A percentile compares a stretch with the other conserved stretches of the same genome.
phyloP scores from a whole-genome alignment of 2,888 invertebrate genomes.

The Synanthedon tipuliformis region DNA sequence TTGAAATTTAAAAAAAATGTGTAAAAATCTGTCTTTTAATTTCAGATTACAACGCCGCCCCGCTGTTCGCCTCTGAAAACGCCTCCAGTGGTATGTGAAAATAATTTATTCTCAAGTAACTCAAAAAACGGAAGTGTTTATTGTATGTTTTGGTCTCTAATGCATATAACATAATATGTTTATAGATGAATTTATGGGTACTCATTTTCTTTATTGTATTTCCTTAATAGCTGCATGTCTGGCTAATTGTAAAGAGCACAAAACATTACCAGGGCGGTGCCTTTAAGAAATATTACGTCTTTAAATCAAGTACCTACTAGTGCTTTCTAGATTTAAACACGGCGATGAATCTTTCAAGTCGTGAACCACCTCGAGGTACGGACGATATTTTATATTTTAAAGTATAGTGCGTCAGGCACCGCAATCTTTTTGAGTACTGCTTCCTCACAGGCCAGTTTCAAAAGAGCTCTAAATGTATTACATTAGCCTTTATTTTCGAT shows the following conservation, averaged over 20 bases:
- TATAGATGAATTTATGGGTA: too few species aligned
- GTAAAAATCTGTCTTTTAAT: constrained; percentile 20
- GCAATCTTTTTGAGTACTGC: not conserved
- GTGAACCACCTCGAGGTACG: constrained; percentile 9
- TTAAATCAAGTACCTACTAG: constrained; percentile 13
- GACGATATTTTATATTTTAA: not conserved
- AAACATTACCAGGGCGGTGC: not conserved
- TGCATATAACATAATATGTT: too few species aligned
- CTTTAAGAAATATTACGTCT: not conserved
- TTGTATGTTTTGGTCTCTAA: too few species aligned
- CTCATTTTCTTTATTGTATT: too few species aligned
- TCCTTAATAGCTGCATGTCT: not conserved
- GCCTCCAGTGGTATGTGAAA: constrained; percentile 63
- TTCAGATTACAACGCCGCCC: constrained; percentile 69
- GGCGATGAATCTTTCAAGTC: constrained; percentile 16
- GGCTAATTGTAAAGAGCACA: not conserved
- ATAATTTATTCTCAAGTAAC: not conserved
- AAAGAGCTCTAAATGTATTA: not conserved
- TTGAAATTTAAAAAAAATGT: not conserved
- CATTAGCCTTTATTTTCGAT: too few species aligned
- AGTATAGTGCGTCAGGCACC: not conserved
- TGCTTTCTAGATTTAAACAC: constrained; percentile 17
- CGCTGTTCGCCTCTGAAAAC: constrained; percentile 70
- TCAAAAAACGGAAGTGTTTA: too few species aligned
- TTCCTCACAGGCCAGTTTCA: not conserved